Evolutionary conservation across 2,888 invertebrate species (phyloP), one percentile per base, ranked within the genome.

Genomic region (Herminia tarsipennalis): DNA sequence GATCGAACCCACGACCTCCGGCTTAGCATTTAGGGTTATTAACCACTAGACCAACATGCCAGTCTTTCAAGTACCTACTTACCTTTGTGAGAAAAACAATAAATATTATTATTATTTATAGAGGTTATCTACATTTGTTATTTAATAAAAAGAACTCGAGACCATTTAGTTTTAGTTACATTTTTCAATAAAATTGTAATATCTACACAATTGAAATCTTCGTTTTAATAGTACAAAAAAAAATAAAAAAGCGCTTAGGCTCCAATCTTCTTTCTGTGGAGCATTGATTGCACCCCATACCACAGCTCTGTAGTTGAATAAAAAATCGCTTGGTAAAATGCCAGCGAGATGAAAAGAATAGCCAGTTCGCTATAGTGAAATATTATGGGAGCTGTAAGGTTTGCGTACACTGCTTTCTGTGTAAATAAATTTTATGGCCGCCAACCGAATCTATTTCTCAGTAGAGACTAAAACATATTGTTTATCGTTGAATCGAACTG

Each of bases 241-340:
- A 81, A 76, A 70, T 71, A 77, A 73, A 39, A 76, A 74, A 66
- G 48, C 68, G 71, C 76, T 78, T 74, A 80, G 78, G 72, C 76
- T 68, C 62, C 73, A 76, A 78, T 82, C 74, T 78, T 78, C 73
- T 69, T 78, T 78, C 78, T 73, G 70, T 70, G 66, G 67, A 78
- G 78, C 87, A 87, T 87, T 85, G 87, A 89, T 89, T 87, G 86
- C 81, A 68, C 75, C 76, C 76, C 75, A n/a, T 55, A 67, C 79
- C 76, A 78, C 73, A 73, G 76, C 78, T 79, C 78, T 83, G 80
- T 85, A 81, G 78, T 82, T 79, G 74, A 81, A 84, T 86, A 88
- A 87, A 86, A 86, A 85, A 77, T 71, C 77, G 74, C 74, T 88
- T 89, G 89, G 86, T 86, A 84, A 76, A 82, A 86, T 87, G 88